These are phyloP conservation scores for Spinus pinus DNA, from an alignment of 2,797 vertebrate species.

Conservation along the genomic window DNA sequence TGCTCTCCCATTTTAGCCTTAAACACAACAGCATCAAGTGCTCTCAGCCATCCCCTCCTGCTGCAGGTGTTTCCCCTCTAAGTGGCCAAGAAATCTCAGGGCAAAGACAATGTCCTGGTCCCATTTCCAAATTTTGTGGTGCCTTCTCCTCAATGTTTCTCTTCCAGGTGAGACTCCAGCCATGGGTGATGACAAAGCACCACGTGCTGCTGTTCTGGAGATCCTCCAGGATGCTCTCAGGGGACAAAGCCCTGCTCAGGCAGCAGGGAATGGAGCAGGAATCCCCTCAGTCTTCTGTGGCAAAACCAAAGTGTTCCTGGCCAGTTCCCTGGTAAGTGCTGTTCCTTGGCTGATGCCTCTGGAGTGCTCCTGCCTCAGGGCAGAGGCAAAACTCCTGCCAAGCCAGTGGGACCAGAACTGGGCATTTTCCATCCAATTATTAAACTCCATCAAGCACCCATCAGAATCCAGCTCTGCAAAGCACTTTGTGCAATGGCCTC, in stretches of 20 bases:
- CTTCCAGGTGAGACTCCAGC: constrained; percentile 49
- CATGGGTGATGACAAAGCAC: neutral
- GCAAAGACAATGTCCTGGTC: neutral
- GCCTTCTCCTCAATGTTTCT: neutral
- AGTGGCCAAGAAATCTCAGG: neutral
- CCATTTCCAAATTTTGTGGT: neutral
- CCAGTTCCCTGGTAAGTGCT: constrained; percentile 80
- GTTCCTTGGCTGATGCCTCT: neutral
- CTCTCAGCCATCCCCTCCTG: neutral
- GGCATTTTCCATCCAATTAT: neutral
- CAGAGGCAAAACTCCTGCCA: neutral
- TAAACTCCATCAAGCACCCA: neutral
- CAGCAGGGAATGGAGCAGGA: constrained; percentile 1
- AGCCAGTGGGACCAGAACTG: neutral
- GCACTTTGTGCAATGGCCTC: neutral
- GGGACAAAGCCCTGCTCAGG: neutral
- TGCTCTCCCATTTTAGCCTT: neutral
- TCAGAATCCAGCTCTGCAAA: neutral
- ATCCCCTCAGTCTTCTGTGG: constrained; percentile 81
- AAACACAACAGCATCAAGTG: neutral
- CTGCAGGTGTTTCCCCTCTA: neutral
- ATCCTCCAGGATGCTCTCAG: constrained; percentile 72
- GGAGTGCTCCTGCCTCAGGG: neutral
- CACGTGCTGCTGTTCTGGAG: constrained; percentile 64
- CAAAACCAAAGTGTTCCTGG: constrained; percentile 92